phyloP scores from a whole-genome alignment of 2,888 invertebrate species.

The Hypolimnas misippus region DNA sequence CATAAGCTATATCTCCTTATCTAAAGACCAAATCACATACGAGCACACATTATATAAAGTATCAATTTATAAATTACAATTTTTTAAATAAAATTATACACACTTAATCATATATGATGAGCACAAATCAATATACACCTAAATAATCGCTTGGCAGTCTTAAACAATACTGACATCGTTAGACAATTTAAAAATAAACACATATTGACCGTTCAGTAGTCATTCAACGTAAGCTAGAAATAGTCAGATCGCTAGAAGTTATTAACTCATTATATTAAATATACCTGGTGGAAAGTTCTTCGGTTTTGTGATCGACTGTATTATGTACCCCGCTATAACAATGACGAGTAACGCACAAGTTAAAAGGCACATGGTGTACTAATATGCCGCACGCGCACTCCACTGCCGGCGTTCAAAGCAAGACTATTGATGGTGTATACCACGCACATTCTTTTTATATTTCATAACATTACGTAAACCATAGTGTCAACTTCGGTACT shows the following conservation, averaged over 20 bases:
- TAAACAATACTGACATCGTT: constrained; percentile 3
- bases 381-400: constrained; percentile 20
- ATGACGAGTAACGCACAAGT: constrained; percentile 41
- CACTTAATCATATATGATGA: not conserved
- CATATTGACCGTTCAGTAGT: too few relatives aligned
- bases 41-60: too few relatives aligned
- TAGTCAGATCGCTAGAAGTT: too few relatives aligned
- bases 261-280: too few relatives aligned
- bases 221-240: too few relatives aligned
- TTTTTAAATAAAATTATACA: not conserved
- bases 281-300: constrained; percentile 80
- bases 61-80: too few relatives aligned
- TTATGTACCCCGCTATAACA: constrained; percentile 39
- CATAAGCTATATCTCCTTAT: too few relatives aligned
- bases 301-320: constrained; percentile 63
- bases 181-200: constrained; percentile 9
- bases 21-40: too few relatives aligned
- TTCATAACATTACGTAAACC: constrained; percentile 33
- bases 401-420: constrained; percentile 30
- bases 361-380: constrained; percentile 46
- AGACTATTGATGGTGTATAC: constrained; percentile 40
- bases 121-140: not conserved
- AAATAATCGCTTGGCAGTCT: constrained; percentile 10
- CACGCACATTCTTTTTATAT: constrained; percentile 41
- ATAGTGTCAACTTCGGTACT: constrained; percentile 28